Evolutionary conservation across 37 sponge, comb jelly and placozoan genomes (phyloP).

Genomic region (Diacarnus erythraeanus): DNA sequence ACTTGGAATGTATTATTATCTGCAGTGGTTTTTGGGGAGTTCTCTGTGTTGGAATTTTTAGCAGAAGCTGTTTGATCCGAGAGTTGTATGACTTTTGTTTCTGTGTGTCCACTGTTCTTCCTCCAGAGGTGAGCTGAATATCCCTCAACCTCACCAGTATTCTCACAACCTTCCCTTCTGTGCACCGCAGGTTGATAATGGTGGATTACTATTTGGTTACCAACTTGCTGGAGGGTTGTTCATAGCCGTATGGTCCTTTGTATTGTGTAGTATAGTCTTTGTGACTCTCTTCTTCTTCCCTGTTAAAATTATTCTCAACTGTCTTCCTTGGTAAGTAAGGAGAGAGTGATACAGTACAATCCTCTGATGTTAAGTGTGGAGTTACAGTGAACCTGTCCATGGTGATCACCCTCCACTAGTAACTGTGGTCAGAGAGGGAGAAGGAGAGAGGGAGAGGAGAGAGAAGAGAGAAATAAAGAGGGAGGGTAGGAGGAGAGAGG

Average conservation of each 20-base stretch:
- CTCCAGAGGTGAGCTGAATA: background rate
- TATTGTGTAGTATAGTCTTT: slow-evolving; percentile 50
- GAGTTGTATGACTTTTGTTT: slow-evolving; percentile 75
- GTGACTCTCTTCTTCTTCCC: slow-evolving; percentile 65
- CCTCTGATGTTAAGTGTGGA: too few species aligned
- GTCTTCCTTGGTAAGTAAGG: slow-evolving; percentile 62
- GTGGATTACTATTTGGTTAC: slow-evolving; percentile 46
- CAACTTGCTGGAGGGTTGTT: slow-evolving; percentile 69
- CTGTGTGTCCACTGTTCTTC: slow-evolving; percentile 44
- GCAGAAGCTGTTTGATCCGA: slow-evolving; percentile 38
- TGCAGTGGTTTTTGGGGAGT: slow-evolving; percentile 85
- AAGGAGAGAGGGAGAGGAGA: too few species aligned
- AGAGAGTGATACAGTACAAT: too few species aligned
- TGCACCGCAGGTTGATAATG: slow-evolving; percentile 16
- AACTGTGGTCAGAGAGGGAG: too few species aligned
- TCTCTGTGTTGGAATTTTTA: slow-evolving; percentile 76
- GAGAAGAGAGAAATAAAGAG: too few species aligned
- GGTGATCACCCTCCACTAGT: too few species aligned
- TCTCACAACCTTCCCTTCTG: background rate
- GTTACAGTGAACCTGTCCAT: too few species aligned
- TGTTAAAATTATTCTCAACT: slow-evolving; percentile 44
- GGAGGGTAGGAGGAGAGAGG: too few species aligned
- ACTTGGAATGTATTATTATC: too few species aligned
- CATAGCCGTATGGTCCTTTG: slow-evolving; percentile 46
- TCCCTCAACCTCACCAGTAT: background rate